These are phyloP conservation scores for Glyphotaelius pellucidus DNA, from an alignment of 2,888 invertebrate species.

Conservation along the genomic window DNA sequence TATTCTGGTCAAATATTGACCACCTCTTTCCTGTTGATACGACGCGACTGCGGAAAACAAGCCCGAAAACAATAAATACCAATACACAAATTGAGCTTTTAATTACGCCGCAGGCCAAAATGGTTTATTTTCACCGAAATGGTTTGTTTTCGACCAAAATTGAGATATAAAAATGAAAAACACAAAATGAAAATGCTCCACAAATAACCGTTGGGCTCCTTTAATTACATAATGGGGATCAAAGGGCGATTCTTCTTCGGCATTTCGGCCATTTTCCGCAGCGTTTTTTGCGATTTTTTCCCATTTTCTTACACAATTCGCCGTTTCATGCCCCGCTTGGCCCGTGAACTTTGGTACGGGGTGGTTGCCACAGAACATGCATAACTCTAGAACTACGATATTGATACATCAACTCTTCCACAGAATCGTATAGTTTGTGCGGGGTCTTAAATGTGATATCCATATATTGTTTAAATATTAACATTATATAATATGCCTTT, in stretches of 20 bases:
- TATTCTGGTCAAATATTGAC: background rate
- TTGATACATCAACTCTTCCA: background rate
- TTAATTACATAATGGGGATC: constrained; percentile 63
- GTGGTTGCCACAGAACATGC: background rate
- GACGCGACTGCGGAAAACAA: background rate
- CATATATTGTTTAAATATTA: no score
- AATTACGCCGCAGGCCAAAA: constrained; percentile 29
- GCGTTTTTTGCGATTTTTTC: constrained; percentile 32
- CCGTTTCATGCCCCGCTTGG: background rate
- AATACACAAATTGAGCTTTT: constrained; percentile 36
- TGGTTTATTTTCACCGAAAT: background rate
- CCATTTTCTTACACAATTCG: constrained; percentile 27
- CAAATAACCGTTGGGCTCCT: constrained; percentile 45
- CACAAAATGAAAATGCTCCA: constrained; percentile 19
- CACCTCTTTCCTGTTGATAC: background rate
- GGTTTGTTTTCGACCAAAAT: constrained; percentile 31
- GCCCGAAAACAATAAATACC: constrained; percentile 23
- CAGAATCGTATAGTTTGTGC: no score
- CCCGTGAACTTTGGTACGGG: background rate
- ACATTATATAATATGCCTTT: no score
- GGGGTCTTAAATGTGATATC: no score
- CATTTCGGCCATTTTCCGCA: background rate
- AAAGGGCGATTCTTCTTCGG: constrained; percentile 53
- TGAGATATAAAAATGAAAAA: constrained; percentile 25
- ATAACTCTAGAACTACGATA: background rate